These are phyloP conservation scores for Nycteola revayana DNA, from an alignment of 2,888 invertebrate species.

Conservation along the genomic window DNA sequence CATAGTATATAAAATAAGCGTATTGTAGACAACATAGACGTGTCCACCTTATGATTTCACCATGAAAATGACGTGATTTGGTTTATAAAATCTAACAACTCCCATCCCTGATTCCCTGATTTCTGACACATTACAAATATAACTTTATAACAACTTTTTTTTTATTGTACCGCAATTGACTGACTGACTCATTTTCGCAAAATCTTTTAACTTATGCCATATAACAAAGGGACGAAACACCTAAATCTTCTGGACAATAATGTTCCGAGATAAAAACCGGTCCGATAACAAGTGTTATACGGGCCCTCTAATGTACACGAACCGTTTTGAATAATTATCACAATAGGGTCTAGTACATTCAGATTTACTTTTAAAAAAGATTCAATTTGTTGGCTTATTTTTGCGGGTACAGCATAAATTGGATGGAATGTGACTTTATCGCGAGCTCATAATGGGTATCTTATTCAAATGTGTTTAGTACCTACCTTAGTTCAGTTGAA, in stretches of 20 bases:
- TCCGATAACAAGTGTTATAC: slow-evolving; percentile 50
- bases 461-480: too few relatives aligned
- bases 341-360: slow-evolving; percentile 21
- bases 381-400: slow-evolving; percentile 4
- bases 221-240: slow-evolving; percentile 40
- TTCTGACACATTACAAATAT: too few relatives aligned
- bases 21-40: too few relatives aligned
- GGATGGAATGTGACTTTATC: not conserved
- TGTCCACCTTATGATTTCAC: too few relatives aligned
- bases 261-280: slow-evolving; percentile 47
- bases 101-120: too few relatives aligned
- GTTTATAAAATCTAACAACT: too few relatives aligned
- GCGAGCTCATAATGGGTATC: too few relatives aligned
- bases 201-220: slow-evolving; percentile 14
- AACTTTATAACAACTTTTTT: too few relatives aligned
- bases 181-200: slow-evolving; percentile 5
- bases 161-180: too few relatives aligned
- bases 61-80: too few relatives aligned
- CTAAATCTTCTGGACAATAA: slow-evolving; percentile 55
- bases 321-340: slow-evolving; percentile 29
- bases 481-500: too few relatives aligned
- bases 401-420: not conserved
- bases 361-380: slow-evolving; percentile 9
- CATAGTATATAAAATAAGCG: too few relatives aligned
- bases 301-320: slow-evolving; percentile 36